Percentiles rank a stretch among this genome's conserved stretches.
Evolutionary conservation across 1,140 invertebrate genomes (phyloP).

Genomic region (Drosophila teissieri): DNA sequence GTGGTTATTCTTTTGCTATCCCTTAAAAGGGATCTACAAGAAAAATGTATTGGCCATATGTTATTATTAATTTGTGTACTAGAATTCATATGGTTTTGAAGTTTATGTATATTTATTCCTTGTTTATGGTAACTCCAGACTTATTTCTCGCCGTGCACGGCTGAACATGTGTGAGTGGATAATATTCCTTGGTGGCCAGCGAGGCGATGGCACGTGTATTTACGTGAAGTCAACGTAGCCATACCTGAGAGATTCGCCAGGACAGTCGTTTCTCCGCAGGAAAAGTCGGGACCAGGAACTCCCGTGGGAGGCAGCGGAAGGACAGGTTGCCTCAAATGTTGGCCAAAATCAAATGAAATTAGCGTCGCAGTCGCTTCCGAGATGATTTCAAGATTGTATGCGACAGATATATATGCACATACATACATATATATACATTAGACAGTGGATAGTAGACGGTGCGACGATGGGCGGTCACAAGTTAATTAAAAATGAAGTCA

Average conservation of each 20-base stretch:
- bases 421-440: background rate
- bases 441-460: background rate
- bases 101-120: no score
- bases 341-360: slow-evolving; percentile 64
- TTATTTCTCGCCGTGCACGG: slow-evolving; percentile 8
- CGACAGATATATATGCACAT: slow-evolving; percentile 1
- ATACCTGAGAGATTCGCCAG: slow-evolving; percentile 35
- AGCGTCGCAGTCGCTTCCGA: slow-evolving; percentile 20
- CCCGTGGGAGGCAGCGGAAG: background rate
- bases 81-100: no score
- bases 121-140: no score
- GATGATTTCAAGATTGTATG: slow-evolving; percentile 36
- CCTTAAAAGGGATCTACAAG: no score
- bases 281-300: background rate
- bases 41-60: no score
- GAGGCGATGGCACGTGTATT: slow-evolving; percentile 64
- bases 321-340: slow-evolving; percentile 38
- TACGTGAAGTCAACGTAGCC: slow-evolving; percentile 55
- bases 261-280: slow-evolving; percentile 4
- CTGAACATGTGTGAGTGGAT: slow-evolving; percentile 21
- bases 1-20: no score
- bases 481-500: slow-evolving; percentile 71
- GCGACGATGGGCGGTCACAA: slow-evolving; percentile 4
- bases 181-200: slow-evolving; percentile 53
- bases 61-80: no score